Conservation (phyloP, 2,113 vertebrate species). For the Vanacampus margaritifer region DNA sequence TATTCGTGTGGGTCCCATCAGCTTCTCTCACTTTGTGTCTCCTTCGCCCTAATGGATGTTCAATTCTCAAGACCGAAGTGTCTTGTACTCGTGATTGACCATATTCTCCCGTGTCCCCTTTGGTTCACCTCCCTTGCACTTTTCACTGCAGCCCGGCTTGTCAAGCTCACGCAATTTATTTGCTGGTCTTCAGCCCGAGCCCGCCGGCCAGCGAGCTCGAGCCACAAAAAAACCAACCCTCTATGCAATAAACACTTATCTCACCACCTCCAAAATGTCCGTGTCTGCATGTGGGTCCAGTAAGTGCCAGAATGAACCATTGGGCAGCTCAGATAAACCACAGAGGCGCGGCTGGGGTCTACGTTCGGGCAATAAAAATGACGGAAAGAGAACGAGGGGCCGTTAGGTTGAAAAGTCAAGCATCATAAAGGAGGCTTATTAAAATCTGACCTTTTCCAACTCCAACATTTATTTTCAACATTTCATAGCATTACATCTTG, state of each 20-base stretch:
- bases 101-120: neutral
- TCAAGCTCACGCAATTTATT: constrained; percentile 5
- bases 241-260: constrained; percentile 6
- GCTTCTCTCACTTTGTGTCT: neutral
- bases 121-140: constrained; percentile 5
- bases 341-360: neutral
- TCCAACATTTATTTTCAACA: constrained; percentile 46
- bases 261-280: neutral
- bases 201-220: neutral
- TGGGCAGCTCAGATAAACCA: constrained; percentile 3
- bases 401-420: constrained; percentile 11
- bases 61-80: neutral
- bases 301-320: constrained; percentile 9
- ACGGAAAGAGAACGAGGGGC: constrained; percentile 6
- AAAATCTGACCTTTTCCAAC: constrained; percentile 35
- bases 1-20: neutral
- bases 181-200: neutral
- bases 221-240: neutral
- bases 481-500: constrained; percentile 40
- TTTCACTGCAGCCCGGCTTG: neutral
- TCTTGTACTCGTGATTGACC: neutral
- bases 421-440: neutral
- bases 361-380: neutral
- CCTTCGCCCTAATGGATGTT: neutral
- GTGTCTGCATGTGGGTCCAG: constrained; percentile 5